Base-by-base conservation (phyloP, 53 echinoderm and acorn worm genomes). In the Pentamera pediparva region DNA sequence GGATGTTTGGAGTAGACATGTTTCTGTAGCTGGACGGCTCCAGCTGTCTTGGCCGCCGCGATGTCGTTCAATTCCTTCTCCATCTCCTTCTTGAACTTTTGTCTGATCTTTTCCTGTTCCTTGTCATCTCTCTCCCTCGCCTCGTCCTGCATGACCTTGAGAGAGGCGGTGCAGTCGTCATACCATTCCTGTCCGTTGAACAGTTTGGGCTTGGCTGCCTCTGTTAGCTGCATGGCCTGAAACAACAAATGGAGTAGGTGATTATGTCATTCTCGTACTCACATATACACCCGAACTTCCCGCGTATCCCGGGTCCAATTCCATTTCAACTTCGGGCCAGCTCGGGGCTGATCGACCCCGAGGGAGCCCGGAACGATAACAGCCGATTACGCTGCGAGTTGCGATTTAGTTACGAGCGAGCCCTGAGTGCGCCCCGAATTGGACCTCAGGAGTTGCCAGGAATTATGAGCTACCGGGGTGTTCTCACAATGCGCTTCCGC, bases 1-100 rank as follows among this genome's bases (percentile, higher is more conserved):
- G 75, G 56, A 31, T 75, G 75, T 22, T 75, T 75, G 6, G 56
- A 39, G 43, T 75, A 75, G 11, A 75, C 36, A 24, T 75, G 59
- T 41, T 56, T 75, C 19, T 58, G 28, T 6, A 53, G 38, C 38
- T 75, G 37, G 32, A 28, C 37, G 5, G 30, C n/a, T 7, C 25
- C 15, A 5, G 39, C 37, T 21, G 21, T 59, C 28, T 58, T 35
- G n/a, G 43, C 39, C 17, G 25, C 41, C 6, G 20, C 25, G 11
- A 65, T 9, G 15, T 12, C 39, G 19, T 75, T 55, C 17, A 75
- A 15, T 59, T 75, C 57, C 26, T 22, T 18, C 24, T 76, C 60
- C 31, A 76, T 29, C 47, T 76, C 61, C 24, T 61, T 76, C 18
- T 31, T 25, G 13, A 61, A 43, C 30, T 39, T 61, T 39, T 35